A percentile compares a stretch with the other conserved stretches of the same genome.
These are phyloP conservation scores for Drosophila neocordata DNA, from an alignment of 1,140 invertebrate genomes.

Conservation along the genomic window DNA sequence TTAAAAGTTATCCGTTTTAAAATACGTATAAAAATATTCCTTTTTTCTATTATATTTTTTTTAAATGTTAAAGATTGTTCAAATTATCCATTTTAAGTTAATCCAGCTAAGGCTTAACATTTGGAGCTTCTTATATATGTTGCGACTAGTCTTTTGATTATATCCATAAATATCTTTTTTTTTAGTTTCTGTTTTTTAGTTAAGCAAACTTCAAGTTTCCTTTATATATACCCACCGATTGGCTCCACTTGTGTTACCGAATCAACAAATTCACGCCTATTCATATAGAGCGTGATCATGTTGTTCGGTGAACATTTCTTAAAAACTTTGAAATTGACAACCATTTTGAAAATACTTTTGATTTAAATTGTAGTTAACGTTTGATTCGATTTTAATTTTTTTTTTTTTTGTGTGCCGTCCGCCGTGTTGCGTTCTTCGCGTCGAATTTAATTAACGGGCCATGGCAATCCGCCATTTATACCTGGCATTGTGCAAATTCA, in stretches of 20 bases:
- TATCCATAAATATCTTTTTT: too few species aligned
- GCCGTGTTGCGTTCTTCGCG: conserved; percentile 64
- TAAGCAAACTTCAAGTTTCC: not conserved
- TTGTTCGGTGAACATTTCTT: conserved; percentile 98
- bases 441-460: conserved; percentile 72
- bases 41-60: too few species aligned
- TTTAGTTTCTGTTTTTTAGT: too few species aligned
- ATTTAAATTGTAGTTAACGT: not conserved
- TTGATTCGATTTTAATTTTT: conserved; percentile 17
- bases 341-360: conserved; percentile 85
- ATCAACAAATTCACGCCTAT: conserved; percentile 98
- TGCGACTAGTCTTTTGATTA: too few species aligned
- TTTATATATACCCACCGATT: conserved; percentile 88
- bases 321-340: conserved; percentile 95
- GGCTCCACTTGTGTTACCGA: conserved; percentile 96
- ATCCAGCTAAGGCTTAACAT: too few species aligned
- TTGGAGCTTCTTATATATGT: too few species aligned
- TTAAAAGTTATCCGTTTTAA: too few species aligned
- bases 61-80: too few species aligned
- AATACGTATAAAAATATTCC: too few species aligned
- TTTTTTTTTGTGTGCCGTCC: conserved; percentile 49
- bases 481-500: conserved; percentile 73
- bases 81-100: too few species aligned
- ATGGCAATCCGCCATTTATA: conserved; percentile 74
- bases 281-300: conserved; percentile 96